A percentile compares a stretch with the other conserved stretches of the same genome.
Conservation (phyloP, 2,113 vertebrate species). For the Podarcis raffonei region DNA sequence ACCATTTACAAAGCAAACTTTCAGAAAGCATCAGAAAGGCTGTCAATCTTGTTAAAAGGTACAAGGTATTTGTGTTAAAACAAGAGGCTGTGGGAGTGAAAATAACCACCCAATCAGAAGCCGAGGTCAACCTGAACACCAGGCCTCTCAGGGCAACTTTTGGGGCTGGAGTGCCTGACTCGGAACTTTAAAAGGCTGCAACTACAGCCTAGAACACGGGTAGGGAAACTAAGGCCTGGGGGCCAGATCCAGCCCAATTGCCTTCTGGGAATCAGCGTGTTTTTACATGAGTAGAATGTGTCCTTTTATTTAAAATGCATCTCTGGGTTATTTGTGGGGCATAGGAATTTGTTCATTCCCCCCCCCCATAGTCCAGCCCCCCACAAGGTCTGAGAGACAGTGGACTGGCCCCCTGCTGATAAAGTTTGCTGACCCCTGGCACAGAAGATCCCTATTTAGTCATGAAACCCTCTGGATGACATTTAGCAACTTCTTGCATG, state of each 20-base stretch:
- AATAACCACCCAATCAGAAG: background rate
- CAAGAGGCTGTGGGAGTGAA: background rate
- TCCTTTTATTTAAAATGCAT: no score
- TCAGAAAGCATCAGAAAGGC: constrained; percentile 6
- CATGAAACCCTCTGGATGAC: background rate
- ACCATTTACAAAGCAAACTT: background rate
- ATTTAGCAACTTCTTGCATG: background rate
- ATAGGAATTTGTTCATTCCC: no score
- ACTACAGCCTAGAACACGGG: background rate
- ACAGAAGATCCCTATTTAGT: background rate
- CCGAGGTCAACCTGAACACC: background rate
- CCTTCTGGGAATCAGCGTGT: no score
- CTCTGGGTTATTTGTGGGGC: no score
- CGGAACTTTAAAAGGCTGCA: background rate
- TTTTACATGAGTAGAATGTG: no score
- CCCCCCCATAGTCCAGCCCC: no score
- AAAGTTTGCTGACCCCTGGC: no score
- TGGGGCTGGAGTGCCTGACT: background rate
- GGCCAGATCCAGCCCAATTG: no score
- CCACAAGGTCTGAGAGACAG: no score
- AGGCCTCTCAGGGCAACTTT: background rate
- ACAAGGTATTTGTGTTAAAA: background rate
- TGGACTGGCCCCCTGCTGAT: no score
- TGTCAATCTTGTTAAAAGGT: fast-evolving
- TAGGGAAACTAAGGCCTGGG: no score